A percentile compares a stretch with the other conserved stretches of the same genome.
These are phyloP conservation scores for Lithophane ornitopus DNA, from an alignment of 2,888 invertebrate species.

Conservation along the genomic window DNA sequence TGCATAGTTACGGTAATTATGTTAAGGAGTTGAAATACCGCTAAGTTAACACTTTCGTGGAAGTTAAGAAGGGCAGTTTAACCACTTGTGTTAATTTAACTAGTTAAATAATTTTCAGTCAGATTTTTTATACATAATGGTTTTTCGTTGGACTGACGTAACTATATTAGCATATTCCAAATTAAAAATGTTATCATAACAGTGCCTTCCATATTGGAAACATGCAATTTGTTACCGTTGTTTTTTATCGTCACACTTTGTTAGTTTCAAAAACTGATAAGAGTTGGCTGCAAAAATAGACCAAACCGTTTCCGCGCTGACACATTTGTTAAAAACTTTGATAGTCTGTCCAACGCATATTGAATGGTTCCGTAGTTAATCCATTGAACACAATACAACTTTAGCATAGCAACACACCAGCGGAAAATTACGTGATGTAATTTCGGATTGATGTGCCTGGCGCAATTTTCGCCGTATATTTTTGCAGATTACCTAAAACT, in stretches of 20 bases:
- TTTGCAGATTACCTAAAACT: no score
- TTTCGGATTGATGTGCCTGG: background rate
- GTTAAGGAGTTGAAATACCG: slow-evolving; percentile 47
- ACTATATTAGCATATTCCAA: slow-evolving; percentile 14
- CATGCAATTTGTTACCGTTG: slow-evolving; percentile 16
- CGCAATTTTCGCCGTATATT: background rate
- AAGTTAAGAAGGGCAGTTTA: slow-evolving; percentile 14
- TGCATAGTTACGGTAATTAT: slow-evolving; percentile 60
- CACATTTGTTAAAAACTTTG: slow-evolving; percentile 35
- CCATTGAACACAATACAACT: background rate
- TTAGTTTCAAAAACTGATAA: slow-evolving; percentile 50
- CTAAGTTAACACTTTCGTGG: slow-evolving; percentile 38
- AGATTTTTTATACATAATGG: background rate
- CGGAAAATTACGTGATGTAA: background rate
- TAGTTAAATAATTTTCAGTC: background rate
- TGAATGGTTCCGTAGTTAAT: slow-evolving; percentile 8
- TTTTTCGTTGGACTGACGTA: background rate
- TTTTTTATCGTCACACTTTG: slow-evolving; percentile 29
- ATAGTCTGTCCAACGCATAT: background rate
- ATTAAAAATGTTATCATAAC: slow-evolving; percentile 37
- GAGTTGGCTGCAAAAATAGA: slow-evolving; percentile 29
- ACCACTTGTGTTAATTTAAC: background rate
- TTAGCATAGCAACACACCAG: background rate
- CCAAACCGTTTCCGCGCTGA: slow-evolving; percentile 1
- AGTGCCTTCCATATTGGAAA: slow-evolving; percentile 14